These are phyloP conservation scores for Falco rusticolus DNA, from an alignment of 2,797 vertebrate genomes.

Conservation along the genomic window DNA sequence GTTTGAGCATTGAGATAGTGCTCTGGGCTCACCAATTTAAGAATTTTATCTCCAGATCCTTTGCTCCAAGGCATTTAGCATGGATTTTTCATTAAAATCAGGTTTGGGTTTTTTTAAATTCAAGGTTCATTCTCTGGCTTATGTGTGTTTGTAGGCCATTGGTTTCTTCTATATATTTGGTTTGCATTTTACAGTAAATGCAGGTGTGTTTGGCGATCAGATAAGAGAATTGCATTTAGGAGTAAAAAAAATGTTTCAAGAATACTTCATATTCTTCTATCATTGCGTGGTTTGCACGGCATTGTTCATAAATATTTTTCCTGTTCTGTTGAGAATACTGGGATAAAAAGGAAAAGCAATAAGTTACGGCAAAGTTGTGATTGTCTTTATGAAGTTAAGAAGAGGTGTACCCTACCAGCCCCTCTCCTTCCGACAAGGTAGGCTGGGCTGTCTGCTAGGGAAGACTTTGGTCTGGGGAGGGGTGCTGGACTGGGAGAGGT, in stretches of 20 bases:
- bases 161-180: not conserved
- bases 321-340: not conserved
- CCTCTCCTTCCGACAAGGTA: rapidly evolving
- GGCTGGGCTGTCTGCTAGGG: not conserved
- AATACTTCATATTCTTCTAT: not conserved
- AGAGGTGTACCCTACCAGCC: not conserved
- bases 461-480: not conserved
- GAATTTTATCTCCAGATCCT: not conserved
- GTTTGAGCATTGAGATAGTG: not conserved
- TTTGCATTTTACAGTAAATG: not conserved
- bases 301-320: not conserved
- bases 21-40: not conserved
- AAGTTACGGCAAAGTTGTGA: not conserved
- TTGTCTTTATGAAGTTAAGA: not conserved
- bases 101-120: not conserved
- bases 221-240: not conserved
- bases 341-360: not conserved
- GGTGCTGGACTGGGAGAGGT: not conserved
- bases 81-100: not conserved
- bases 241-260: not conserved
- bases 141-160: not conserved
- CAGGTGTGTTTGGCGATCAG: not conserved
- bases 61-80: not conserved
- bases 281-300: not conserved
- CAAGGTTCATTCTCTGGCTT: not conserved